Percentiles rank a stretch among this genome's conserved stretches.
phyloP scores from a whole-genome alignment of 2,797 vertebrate genomes.

The Parotocinclus haroldoi region DNA sequence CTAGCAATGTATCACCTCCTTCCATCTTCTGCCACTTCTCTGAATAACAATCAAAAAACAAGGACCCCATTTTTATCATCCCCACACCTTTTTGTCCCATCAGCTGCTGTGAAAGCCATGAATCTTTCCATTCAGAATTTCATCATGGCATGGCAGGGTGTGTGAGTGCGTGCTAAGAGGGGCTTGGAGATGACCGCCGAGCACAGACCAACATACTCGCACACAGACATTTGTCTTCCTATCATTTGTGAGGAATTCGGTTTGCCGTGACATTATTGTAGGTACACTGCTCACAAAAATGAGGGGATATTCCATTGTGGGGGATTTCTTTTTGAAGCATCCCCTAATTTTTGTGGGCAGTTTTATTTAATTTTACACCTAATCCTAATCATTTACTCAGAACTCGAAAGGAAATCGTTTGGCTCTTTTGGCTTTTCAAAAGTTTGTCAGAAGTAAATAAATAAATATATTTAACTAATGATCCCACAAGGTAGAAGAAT shows the following conservation, averaged over 20 bases:
- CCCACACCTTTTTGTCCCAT: slow-evolving; percentile 62
- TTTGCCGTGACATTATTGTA: too few species aligned
- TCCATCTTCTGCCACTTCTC: slow-evolving; percentile 55
- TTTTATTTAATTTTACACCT: too few species aligned
- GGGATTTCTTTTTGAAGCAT: too few species aligned
- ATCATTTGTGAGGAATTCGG: neutral
- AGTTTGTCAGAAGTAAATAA: too few species aligned
- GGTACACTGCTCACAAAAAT: too few species aligned
- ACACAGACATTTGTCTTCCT: slow-evolving; percentile 38
- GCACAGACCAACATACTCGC: slow-evolving; percentile 54
- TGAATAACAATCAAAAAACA: slow-evolving; percentile 52
- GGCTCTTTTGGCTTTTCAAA: too few species aligned
- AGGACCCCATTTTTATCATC: slow-evolving; percentile 46
- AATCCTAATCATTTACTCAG: too few species aligned
- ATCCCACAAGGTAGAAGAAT: too few species aligned
- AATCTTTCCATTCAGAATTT: slow-evolving; percentile 80
- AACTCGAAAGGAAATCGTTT: too few species aligned
- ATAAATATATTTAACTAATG: too few species aligned
- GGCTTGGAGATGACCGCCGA: slow-evolving; percentile 63
- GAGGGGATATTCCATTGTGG: too few species aligned
- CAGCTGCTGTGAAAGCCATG: slow-evolving; percentile 72
- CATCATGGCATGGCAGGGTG: slow-evolving; percentile 65
- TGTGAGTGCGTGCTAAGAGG: slow-evolving; percentile 54
- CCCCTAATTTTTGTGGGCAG: too few species aligned
- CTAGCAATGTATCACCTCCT: slow-evolving; percentile 58